phyloP scores from a whole-genome alignment of 2,113 vertebrate genomes.

The Scolopax mira region DNA sequence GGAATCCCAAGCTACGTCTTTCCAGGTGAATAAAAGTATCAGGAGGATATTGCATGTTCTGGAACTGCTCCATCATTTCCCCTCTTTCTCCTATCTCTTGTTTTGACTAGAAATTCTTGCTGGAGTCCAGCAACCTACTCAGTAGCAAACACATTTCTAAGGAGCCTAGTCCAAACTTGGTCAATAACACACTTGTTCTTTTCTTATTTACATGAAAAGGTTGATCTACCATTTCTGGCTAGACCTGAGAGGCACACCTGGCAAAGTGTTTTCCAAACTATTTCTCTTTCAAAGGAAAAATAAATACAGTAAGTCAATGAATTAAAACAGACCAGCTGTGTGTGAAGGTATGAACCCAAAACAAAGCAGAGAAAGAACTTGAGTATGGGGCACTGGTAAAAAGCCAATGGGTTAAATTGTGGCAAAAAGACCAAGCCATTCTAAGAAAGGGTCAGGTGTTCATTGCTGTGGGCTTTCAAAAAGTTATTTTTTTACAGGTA shows the following conservation, averaged over 20 bases:
- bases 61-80: background rate
- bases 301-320: background rate
- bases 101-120: background rate
- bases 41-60: background rate
- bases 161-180: background rate
- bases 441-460: background rate
- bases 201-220: background rate
- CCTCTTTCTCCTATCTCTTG: background rate
- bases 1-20: background rate
- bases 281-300: background rate
- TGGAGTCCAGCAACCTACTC: background rate
- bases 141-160: background rate
- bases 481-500: background rate
- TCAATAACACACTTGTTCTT: background rate
- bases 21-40: background rate
- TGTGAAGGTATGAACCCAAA: background rate
- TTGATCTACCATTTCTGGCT: background rate
- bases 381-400: background rate
- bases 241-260: background rate
- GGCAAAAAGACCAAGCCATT: background rate
- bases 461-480: background rate
- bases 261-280: background rate
- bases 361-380: background rate
- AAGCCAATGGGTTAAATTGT: background rate
- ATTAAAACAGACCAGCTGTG: background rate